Base-by-base conservation (phyloP, 2,797 vertebrate species). In the Chromis chromis region DNA sequence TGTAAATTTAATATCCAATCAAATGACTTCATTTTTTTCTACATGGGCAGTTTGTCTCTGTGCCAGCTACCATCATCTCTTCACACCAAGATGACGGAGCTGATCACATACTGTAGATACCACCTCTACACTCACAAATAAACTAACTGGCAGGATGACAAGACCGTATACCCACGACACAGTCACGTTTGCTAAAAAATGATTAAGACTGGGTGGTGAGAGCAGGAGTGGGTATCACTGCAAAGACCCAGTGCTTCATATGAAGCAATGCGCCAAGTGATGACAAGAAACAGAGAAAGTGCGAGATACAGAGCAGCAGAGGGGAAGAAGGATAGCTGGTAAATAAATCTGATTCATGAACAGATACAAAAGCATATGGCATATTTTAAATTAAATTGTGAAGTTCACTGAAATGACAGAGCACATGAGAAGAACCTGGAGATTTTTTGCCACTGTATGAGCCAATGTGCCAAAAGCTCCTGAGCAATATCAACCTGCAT, bases 101-200 rank as follows among this genome's bases (percentile, higher is more conserved):
- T 52, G 64, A 84, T 86, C 70, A 79, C 65, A 83, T 70, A 31
- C 56, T 48, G 46, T 59, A 1, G 44, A 46, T 40, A 22, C 53
- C 72, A 66, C 79, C 65, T 71, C 76, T 66, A 58, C 64, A 49
- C 59, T 66, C 53, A 27, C 64, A 83, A 78, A 72, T 33, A 57
- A 19, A 39, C 61, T 53, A 78, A 31, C 73, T 70, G 79, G 58
- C 69, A 64, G 24, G 39, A 17, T 73, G 53, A 83, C 69, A 81
- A 46, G 12, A 73, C 50, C 14, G 13, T 49, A 39, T 39, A 65
- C 56, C 31, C 40, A 67, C 44, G 27, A 70, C 69, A 74, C 40
- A 56, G 62, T 61, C 39, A 73, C 14, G 50, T 71, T 54, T 44
- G 39, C 55, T 60, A 10, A 31, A 67, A 61, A 74, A 19, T 19